Evolutionary conservation across 35 echinoderm and acorn worm species (phyloP).

Genomic region (Nesometra sesokonis): DNA sequence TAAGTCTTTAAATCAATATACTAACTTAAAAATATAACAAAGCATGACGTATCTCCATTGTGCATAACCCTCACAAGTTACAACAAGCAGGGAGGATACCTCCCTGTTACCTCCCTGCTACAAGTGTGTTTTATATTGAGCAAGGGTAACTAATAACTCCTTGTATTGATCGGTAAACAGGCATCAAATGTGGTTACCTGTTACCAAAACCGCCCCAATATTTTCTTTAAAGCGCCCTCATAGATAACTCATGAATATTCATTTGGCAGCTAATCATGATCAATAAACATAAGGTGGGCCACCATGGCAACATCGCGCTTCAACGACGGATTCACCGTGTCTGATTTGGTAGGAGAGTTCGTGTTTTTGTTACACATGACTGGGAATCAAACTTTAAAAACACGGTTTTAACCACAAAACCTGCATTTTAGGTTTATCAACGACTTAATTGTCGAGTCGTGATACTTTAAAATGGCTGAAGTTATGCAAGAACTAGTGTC

Average conservation of each 20-base stretch:
- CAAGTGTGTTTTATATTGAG: too few species aligned
- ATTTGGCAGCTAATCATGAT: neutral
- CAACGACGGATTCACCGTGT: neutral
- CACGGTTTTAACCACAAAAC: neutral
- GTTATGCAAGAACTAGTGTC: constrained; percentile 74
- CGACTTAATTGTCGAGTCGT: neutral
- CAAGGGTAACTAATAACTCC: too few species aligned
- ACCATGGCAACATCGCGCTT: neutral
- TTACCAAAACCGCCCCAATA: too few species aligned
- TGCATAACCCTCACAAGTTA: too few species aligned
- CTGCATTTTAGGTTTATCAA: neutral
- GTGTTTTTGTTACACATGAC: neutral
- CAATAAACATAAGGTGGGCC: neutral
- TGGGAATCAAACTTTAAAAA: neutral
- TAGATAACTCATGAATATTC: neutral
- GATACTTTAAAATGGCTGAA: constrained; percentile 47
- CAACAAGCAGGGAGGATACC: too few species aligned
- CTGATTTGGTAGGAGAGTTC: too few species aligned
- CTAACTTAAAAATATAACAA: too few species aligned
- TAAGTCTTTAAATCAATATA: too few species aligned
- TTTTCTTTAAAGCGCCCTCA: neutral
- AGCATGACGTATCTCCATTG: too few species aligned
- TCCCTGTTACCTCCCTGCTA: too few species aligned
- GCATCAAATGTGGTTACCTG: too few species aligned
- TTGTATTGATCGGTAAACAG: too few species aligned